phyloP scores from a whole-genome alignment of 1,140 invertebrate species.

The Tetragonula clypearis region DNA sequence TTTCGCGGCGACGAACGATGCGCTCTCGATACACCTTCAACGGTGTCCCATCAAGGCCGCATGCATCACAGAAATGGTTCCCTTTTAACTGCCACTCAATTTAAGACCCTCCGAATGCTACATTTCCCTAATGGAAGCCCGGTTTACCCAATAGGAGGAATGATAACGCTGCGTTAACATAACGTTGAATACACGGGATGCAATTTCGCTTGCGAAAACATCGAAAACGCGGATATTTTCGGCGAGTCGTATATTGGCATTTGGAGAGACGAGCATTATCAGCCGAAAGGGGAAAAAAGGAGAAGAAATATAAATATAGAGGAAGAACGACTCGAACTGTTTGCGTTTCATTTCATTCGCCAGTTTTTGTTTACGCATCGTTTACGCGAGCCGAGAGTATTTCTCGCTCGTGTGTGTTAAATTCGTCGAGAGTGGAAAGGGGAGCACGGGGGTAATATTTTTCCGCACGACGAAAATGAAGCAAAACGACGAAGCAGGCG shows the following conservation, averaged over 20 bases:
- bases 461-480: too few species aligned
- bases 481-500: background rate
- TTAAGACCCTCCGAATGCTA: constrained; percentile 13
- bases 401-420: background rate
- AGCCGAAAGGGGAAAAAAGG: too few species aligned
- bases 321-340: background rate
- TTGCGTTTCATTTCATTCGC: constrained; percentile 10
- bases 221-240: background rate
- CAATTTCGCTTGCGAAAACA: background rate
- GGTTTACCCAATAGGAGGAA: constrained; percentile 4
- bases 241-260: background rate
- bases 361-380: background rate
- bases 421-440: too few species aligned
- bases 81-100: constrained; percentile 46
- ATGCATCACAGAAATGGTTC: background rate
- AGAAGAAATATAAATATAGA: background rate
- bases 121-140: constrained; percentile 38
- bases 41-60: constrained; percentile 4
- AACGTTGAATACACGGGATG: background rate
- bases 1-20: background rate
- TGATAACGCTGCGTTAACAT: constrained; percentile 6
- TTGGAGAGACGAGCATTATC: too few species aligned
- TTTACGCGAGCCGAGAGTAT: background rate
- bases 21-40: background rate
- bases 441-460: too few species aligned